These are phyloP conservation scores for Anguilla megastoma DNA, from an alignment of 2,797 vertebrate genomes.

Conservation along the genomic window DNA sequence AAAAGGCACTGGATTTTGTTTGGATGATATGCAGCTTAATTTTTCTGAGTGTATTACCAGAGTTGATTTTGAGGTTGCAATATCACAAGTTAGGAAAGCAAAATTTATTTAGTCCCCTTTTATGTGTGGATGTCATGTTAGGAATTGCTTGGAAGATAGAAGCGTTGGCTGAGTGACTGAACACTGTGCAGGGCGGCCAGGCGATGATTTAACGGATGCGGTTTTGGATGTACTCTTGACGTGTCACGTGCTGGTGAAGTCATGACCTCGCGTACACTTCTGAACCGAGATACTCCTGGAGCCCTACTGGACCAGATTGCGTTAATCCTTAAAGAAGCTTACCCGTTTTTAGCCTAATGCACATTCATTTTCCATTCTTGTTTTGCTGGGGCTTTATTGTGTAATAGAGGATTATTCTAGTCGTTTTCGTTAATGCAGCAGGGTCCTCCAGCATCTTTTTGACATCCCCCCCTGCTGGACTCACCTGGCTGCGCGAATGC, in stretches of 20 bases:
- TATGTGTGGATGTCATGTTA: background rate
- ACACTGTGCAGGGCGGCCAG: background rate
- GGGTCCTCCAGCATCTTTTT: conserved; percentile 47
- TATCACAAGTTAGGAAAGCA: conserved; percentile 65
- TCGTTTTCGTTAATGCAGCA: conserved; percentile 56
- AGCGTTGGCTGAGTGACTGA: background rate
- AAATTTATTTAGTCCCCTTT: background rate
- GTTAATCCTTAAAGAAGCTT: conserved; percentile 75
- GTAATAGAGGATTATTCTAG: conserved; percentile 64
- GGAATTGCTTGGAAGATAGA: background rate
- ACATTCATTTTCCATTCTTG: conserved; percentile 39
- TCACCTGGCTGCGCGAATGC: background rate
- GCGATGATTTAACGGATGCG: background rate
- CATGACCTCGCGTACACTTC: conserved; percentile 57
- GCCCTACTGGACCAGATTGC: conserved; percentile 68
- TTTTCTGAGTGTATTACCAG: conserved; percentile 7
- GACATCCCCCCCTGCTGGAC: conserved; percentile 38
- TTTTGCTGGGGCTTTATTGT: conserved; percentile 63
- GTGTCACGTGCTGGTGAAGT: conserved; percentile 26
- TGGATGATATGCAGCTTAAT: conserved; percentile 42
- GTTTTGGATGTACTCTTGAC: background rate
- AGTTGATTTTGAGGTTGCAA: conserved; percentile 68
- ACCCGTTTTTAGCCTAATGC: conserved; percentile 54
- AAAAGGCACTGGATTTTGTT: conserved; percentile 77
- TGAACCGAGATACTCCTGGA: conserved; percentile 54